Base-by-base conservation (phyloP, 1,140 invertebrate genomes). In the Drosophila auraria region DNA sequence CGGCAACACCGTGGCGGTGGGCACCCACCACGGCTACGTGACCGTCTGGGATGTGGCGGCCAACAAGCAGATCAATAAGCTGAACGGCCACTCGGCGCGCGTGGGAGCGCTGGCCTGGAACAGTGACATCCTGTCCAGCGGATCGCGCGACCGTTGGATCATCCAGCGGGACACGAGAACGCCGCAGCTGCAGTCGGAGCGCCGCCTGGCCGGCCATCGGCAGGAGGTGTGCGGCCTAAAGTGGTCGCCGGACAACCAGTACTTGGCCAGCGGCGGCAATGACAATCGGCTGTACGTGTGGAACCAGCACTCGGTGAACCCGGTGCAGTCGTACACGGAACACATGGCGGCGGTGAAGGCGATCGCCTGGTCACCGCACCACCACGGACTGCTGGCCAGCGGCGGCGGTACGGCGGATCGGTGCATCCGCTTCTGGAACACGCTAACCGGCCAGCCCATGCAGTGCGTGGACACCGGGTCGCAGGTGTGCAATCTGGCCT, bases 401-500 rank as follows among this genome's bases (percentile, higher is more conserved):
- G 99, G 99, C 44, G 99, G 99, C 33, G 99, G 99, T 20, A 99
- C 99, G 0, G 99, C 99, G 5, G 99, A 99, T 94, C 94, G 98
- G n/a, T 98, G 97, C 92, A 98, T 99, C 59, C 95, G 99, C 5
- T 99, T 99, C 94, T 99, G 99, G 99, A 99, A 99, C 93, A 99
- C 99, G 1, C 93, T 99, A 40, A 99, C 99, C n/a, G 98, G 97
- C 8, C 99, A 99, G 94, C 98, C 98, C 4, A 98, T 99, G 97
- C 98, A 99, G 93, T 98, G 97, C 93, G 97, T 99, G 40, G 99
- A 99, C 93, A 99, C 99, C 4, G 98, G 98, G n/a, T 99, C 98
- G 0, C 99, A 97, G 94, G 98, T 99, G 15, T 99, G 99, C 93
- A 99, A 99, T 94, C 94, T 99, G 56, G 99, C 99, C 25, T 99